These are phyloP conservation scores for Sebastes wilsoni DNA, from an alignment of 2,797 vertebrate species.

Conservation along the genomic window DNA sequence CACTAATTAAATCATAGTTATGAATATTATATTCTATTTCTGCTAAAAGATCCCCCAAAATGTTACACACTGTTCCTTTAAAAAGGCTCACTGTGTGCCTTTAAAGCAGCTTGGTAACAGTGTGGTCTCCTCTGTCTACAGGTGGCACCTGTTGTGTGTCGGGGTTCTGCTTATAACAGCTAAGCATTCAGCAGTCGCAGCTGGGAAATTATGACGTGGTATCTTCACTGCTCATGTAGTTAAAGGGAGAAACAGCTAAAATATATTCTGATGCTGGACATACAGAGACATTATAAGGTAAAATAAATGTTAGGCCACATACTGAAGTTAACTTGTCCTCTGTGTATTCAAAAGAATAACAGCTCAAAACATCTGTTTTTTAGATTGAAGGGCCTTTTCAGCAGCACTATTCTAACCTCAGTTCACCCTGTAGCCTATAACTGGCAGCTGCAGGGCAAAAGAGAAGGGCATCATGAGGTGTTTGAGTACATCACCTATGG, in stretches of 20 bases:
- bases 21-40: no score
- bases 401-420: neutral
- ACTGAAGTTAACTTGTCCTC: neutral
- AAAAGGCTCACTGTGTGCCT: neutral
- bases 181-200: conserved; percentile 37
- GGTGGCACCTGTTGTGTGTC: conserved; percentile 39
- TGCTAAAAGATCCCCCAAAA: no score
- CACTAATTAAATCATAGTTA: no score
- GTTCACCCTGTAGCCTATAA: neutral
- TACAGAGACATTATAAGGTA: neutral
- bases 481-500: neutral
- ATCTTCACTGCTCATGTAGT: neutral
- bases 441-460: neutral
- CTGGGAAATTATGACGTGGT: conserved; percentile 14
- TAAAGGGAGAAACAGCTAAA: neutral
- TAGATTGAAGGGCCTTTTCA: neutral
- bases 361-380: neutral
- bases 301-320: neutral
- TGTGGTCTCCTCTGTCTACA: neutral
- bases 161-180: conserved; percentile 33
- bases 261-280: neutral
- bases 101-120: neutral
- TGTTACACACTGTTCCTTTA: no score
- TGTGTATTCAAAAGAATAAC: neutral
- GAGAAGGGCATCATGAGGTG: neutral